Evolutionary conservation across 2,113 vertebrate species (phyloP).

Genomic region (Hippolais icterina): DNA sequence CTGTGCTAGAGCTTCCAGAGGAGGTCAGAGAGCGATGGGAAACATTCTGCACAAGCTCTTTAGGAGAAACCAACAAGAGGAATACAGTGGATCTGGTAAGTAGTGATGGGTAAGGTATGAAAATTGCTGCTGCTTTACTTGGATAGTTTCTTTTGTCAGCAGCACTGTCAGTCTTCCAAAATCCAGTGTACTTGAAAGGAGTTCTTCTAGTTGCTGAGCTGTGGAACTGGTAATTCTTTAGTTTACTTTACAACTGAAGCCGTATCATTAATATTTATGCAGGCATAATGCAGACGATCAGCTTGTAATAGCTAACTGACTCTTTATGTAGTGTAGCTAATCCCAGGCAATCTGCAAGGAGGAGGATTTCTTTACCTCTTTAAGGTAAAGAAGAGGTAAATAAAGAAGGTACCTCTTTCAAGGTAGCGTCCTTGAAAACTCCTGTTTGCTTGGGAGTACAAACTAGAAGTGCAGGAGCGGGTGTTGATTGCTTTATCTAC

Average conservation of each 20-base stretch:
- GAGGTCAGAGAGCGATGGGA: conserved; percentile 93
- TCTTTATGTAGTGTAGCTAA: neutral
- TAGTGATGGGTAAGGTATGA: neutral
- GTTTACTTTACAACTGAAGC: neutral
- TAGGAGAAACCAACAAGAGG: conserved; percentile 97
- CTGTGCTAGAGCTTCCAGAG: conserved; percentile 83
- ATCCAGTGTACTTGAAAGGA: neutral
- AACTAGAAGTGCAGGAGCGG: neutral
- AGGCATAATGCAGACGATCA: neutral
- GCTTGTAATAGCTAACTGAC: neutral
- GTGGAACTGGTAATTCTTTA: neutral
- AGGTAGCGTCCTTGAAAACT: neutral
- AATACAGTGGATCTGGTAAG: conserved; percentile 98
- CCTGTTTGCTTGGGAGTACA: neutral
- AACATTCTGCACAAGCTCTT: conserved; percentile 87
- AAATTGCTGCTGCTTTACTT: neutral
- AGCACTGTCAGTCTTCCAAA: neutral
- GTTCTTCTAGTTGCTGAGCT: neutral
- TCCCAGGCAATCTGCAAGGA: neutral
- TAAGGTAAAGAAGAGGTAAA: neutral
- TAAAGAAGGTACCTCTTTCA: neutral
- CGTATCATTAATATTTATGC: neutral
- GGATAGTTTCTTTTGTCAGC: neutral
- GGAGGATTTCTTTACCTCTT: neutral
- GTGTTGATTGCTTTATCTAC: neutral